Evolutionary conservation across 2,797 vertebrate species (phyloP).

Genomic region (Bradypus variegatus): DNA sequence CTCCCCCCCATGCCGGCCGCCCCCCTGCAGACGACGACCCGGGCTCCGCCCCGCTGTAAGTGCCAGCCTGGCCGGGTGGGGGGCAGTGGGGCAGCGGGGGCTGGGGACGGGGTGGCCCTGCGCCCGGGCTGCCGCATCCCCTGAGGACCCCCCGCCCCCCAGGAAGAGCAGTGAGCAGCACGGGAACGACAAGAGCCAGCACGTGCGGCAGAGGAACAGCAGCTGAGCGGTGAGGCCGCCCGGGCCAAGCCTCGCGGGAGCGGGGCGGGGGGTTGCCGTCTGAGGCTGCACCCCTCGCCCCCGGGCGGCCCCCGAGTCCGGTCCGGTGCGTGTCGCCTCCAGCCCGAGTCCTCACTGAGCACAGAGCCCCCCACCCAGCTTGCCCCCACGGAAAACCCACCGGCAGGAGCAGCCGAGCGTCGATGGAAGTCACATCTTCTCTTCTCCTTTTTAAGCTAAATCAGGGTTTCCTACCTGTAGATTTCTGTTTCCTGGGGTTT

Average conservation of each 20-base stretch:
- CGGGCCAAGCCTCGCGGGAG: no score
- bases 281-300: no score
- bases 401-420: not conserved
- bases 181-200: conserved; percentile 85
- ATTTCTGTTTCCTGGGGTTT: not conserved
- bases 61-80: conserved; percentile 25
- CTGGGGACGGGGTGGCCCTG: not conserved
- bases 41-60: conserved; percentile 93
- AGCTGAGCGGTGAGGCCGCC: conserved; percentile 75
- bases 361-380: not conserved
- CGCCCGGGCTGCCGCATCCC: no score
- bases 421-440: not conserved
- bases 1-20: not conserved
- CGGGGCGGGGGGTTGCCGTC: no score
- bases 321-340: not conserved
- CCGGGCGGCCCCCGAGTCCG: not conserved
- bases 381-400: no score
- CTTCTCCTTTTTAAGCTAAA: not conserved
- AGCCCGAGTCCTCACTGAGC: not conserved
- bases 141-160: not conserved
- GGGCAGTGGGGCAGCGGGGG: rapidly evolving
- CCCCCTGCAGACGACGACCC: conserved; percentile 86
- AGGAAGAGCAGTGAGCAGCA: conserved; percentile 88
- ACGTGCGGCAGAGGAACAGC: conserved; percentile 91
- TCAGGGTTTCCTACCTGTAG: not conserved